A percentile compares a stretch with the other conserved stretches of the same genome.
phyloP scores from a whole-genome alignment of 2,113 vertebrate species.

The Pygoscelis antarcticus region DNA sequence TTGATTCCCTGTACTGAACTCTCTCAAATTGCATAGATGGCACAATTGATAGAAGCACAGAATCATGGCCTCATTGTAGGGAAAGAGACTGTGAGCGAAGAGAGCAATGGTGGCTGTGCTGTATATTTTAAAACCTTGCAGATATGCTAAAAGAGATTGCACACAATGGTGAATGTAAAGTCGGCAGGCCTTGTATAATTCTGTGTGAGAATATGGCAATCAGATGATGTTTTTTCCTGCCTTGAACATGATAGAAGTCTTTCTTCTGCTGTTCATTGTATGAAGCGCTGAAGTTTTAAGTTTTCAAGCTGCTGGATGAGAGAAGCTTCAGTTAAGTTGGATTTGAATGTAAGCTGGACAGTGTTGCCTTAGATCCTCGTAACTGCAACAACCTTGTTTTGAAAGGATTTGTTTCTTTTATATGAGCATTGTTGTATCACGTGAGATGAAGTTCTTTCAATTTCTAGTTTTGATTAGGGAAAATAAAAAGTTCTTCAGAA shows the following conservation, averaged over 20 bases:
- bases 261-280: neutral
- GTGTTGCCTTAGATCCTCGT: neutral
- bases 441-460: neutral
- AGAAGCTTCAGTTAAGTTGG: neutral
- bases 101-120: neutral
- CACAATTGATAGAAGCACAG: neutral
- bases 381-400: neutral
- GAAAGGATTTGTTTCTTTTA: neutral
- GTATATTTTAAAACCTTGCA: neutral
- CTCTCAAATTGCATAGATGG: slow-evolving; percentile 17
- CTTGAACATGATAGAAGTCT: neutral
- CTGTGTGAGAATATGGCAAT: neutral
- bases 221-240: neutral
- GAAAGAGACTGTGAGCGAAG: neutral
- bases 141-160: neutral
- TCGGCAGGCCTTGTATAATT: neutral
- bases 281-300: neutral
- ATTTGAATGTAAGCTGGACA: neutral
- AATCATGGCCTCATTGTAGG: slow-evolving; percentile 11
- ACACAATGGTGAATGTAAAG: neutral
- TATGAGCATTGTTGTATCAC: neutral
- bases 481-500: neutral
- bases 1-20: slow-evolving; percentile 2
- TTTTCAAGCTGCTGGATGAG: neutral
- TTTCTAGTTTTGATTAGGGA: neutral